Conservation (phyloP, 64 coral and sea anemone species). For the Stichodactyla helianthus region DNA sequence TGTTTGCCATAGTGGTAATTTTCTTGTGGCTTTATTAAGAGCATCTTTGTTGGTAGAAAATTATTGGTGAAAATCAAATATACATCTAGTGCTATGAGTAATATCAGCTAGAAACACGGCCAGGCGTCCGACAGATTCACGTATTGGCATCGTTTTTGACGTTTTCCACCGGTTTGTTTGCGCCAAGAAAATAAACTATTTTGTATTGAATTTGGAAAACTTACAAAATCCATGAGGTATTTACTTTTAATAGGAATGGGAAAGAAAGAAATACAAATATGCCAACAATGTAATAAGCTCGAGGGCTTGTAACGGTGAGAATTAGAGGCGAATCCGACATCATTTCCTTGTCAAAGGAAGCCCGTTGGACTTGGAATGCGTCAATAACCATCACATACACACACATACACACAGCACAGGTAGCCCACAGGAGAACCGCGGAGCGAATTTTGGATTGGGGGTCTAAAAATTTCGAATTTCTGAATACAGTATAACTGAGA, state of each 20-base stretch:
- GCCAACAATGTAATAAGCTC: slow-evolving; percentile 20
- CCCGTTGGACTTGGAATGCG: not conserved
- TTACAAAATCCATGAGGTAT: slow-evolving; percentile 5
- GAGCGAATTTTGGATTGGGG: too few species aligned
- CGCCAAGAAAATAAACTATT: slow-evolving; percentile 8
- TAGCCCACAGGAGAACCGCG: not conserved
- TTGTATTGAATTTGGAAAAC: slow-evolving; percentile 33
- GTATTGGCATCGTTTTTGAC: not conserved
- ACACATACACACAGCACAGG: not conserved
- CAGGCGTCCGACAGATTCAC: not conserved
- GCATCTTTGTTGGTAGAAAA: slow-evolving; percentile 2
- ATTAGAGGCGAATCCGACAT: not conserved
- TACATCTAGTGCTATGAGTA: not conserved
- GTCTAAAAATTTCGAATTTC: too few species aligned
- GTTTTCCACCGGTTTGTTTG: slow-evolving; percentile 8
- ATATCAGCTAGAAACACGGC: not conserved
- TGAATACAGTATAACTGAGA: too few species aligned
- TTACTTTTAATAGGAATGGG: slow-evolving; percentile 29
- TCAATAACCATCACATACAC: not conserved
- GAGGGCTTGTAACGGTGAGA: slow-evolving; percentile 5
- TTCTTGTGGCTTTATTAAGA: not conserved
- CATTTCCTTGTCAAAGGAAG: slow-evolving; percentile 2
- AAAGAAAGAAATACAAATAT: slow-evolving; percentile 16
- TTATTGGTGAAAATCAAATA: slow-evolving; percentile 8
- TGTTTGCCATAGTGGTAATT: not conserved